Base-by-base conservation (phyloP, 2,113 vertebrate species). In the Mustela lutreola region DNA sequence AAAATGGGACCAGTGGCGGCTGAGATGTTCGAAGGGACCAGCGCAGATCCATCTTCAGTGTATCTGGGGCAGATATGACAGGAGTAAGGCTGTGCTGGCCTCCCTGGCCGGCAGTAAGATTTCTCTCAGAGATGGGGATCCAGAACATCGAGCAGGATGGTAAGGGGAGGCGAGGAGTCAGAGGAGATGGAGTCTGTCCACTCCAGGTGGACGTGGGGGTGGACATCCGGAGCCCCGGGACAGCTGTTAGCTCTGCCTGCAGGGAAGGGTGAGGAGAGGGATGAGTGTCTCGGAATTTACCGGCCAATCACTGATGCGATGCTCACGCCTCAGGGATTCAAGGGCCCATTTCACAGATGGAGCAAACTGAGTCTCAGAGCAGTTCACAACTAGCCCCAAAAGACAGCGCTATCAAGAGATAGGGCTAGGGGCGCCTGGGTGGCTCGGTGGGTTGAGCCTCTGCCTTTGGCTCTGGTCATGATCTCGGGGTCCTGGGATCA, bases 201-300 rank as follows among this genome's bases (percentile, higher is more conserved):
- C 60, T 62, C 33, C 33, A 33, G 78, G 50, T 26, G 4, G 71
- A 39, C 6, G 7, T 0, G 0, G 63, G 36, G n/a, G 7, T 16
- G 0, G 28, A 42, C 14, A 62, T 31, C 39, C 7, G 16, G 71
- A 45, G 5, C 4, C 4, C 56, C 7, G 24, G 14, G 63, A 62
- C 15, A 26, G 7, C 26, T 0, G 24, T 33, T 8, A 11, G 7
- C 50, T 71, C 70, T n/a, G 60, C 63, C 42, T 48, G 2, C 3
- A 53, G 58, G 19, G 24, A 56, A 79, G 15, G 14, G 15, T 24
- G 3, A 5, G 5, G 79, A 90, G 56, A 80, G 31, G 4, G n/a
- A 24, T 24, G 14, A 67, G 28, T 4, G 2, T 3, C n/a, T 88
- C 5, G 0, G 4, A 15, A 15, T n/a, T n/a, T 5, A 11, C 0